Conservation (phyloP, 2,113 vertebrate species). For the Lagopus muta region DNA sequence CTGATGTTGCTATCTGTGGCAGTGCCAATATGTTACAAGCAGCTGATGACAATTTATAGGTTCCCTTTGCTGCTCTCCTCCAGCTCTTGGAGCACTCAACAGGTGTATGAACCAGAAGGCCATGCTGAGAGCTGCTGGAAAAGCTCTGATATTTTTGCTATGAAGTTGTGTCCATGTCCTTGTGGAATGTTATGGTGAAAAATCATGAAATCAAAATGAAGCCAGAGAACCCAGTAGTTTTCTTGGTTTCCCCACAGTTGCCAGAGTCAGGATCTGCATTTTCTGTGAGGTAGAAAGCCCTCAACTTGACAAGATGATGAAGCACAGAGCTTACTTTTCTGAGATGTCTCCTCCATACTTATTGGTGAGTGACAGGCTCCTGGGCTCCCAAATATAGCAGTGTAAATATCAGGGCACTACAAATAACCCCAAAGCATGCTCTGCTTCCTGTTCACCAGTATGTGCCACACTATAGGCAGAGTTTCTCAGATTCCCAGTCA, state of each 20-base stretch:
- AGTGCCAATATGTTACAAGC: neutral
- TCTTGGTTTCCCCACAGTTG: neutral
- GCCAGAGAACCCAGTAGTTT: neutral
- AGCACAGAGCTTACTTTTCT: neutral
- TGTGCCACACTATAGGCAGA: neutral
- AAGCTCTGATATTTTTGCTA: neutral
- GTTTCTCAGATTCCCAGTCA: neutral
- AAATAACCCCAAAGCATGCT: neutral
- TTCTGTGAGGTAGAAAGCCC: neutral
- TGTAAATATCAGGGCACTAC: neutral
- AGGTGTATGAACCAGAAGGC: neutral
- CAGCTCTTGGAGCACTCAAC: neutral
- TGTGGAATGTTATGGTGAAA: neutral
- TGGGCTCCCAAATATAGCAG: neutral
- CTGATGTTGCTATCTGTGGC: neutral
- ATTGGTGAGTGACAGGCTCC: neutral
- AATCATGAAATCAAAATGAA: neutral
- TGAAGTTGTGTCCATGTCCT: neutral
- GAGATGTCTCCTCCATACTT: neutral
- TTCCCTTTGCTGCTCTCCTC: neutral
- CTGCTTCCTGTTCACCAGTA: neutral
- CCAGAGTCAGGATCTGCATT: neutral
- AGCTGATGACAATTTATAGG: neutral
- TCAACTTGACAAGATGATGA: neutral
- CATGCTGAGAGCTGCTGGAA: neutral